Conservation (phyloP, 2,888 invertebrate species). For the Lithophane ornitopus region DNA sequence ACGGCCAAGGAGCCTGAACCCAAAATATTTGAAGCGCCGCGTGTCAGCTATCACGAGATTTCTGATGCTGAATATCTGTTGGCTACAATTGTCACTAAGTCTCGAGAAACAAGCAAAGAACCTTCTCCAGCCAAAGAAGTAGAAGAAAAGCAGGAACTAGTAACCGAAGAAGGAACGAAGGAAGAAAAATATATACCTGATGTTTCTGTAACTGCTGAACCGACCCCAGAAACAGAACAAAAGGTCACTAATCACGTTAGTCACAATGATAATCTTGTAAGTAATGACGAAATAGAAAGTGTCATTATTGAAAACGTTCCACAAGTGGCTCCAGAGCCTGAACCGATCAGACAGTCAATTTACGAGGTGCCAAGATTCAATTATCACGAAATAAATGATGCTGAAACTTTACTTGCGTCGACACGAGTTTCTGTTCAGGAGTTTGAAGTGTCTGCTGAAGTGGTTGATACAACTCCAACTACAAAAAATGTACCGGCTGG, state of each 20-base stretch:
- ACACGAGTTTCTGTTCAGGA: constrained; percentile 40
- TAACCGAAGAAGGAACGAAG: constrained; percentile 2
- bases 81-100: constrained; percentile 64
- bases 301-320: constrained; percentile 7
- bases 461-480: not conserved
- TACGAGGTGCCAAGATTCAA: constrained; percentile 74
- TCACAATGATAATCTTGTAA: constrained; percentile 35
- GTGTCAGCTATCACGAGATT: constrained; percentile 70
- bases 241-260: constrained; percentile 17
- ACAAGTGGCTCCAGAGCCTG: constrained; percentile 37
- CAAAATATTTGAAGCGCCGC: constrained; percentile 51
- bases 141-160: constrained; percentile 7
- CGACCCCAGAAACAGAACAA: constrained; percentile 2
- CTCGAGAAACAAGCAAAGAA: constrained; percentile 63
- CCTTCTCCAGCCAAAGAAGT: constrained; percentile 29
- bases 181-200: constrained; percentile 3
- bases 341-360: constrained; percentile 43
- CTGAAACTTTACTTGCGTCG: constrained; percentile 73
- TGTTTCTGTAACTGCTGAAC: constrained; percentile 1
- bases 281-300: constrained; percentile 30
- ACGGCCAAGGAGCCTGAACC: constrained; percentile 14
- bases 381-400: constrained; percentile 78
- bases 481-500: not conserved
- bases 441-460: constrained; percentile 14
- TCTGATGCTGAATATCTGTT: constrained; percentile 72